Evolutionary conservation across 2,113 vertebrate species (phyloP), one percentile per base, ranked within the genome.

Genomic region (Colius striatus): DNA sequence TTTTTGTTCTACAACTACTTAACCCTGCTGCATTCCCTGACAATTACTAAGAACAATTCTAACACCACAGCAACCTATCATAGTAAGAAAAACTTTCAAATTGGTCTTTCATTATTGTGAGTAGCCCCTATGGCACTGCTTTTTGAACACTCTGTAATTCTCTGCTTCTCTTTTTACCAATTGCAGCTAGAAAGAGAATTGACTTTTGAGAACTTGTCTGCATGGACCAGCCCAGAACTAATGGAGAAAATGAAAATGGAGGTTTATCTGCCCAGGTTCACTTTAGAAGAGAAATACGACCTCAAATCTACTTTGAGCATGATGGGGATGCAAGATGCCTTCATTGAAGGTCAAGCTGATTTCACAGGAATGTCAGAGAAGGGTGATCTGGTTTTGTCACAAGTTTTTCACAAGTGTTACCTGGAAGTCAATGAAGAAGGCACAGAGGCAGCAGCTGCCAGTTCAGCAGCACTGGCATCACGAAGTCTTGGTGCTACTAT

Each of bases 221-320:
- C 98, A 17, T 99, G 99, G 99, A 99, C 97, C n/a, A 91, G 92
- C 17, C 91, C 98, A 22, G 96, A 98, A 67, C 97, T 80, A 34
- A 98, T 99, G 98, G 83, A 96, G 16, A 67, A 96, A 54, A 70
- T 54, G 0, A 96, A 98, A 29, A 90, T 98, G 23, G 90, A 97
- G 13, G 97, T 99, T 57, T 97, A 96, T 21, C 75, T 99, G 8
- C 99, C 99, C 30, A 97, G 95, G 26, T 99, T 99, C 96, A 98
- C 97, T 0, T 55, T 99, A 93, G 98, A 99, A 95, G 97, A 98
- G 75, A 97, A 34, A 14, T 98, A 98, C 2, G 93, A 98, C 87
- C 94, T 99, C 89, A 98, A 98, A 57, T 30, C 95, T 19, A 89
- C 98, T 53, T 98, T 99, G 92, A 87, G 47, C 16, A 97, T 75